Conservation (phyloP, 2,113 vertebrate genomes). For the Lasiurus borealis region DNA sequence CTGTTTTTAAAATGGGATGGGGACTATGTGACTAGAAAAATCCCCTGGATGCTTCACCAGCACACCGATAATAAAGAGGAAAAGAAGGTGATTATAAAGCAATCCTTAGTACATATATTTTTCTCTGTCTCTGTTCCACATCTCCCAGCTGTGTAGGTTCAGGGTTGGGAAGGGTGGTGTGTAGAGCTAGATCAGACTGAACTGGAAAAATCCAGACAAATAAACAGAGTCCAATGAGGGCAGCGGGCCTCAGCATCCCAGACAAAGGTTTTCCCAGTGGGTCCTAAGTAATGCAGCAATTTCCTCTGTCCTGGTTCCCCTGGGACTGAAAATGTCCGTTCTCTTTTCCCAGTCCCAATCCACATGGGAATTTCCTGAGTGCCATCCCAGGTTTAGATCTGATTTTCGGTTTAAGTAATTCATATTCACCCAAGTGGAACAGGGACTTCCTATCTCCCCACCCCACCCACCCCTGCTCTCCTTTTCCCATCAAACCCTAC, state of each 20-base stretch:
- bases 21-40: constrained; percentile 24
- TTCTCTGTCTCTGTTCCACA: neutral
- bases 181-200: neutral
- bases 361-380: neutral
- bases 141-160: neutral
- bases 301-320: neutral
- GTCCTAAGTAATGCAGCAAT: neutral
- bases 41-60: neutral
- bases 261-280: neutral
- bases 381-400: neutral
- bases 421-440: neutral
- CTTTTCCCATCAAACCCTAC: neutral
- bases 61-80: neutral
- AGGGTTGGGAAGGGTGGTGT: neutral
- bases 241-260: neutral
- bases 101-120: neutral
- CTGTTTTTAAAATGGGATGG: constrained; percentile 55
- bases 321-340: neutral
- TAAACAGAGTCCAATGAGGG: neutral
- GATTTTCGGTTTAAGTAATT: constrained; percentile 42
- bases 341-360: neutral
- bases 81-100: neutral
- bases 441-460: neutral
- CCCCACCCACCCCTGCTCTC: too few relatives aligned
- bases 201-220: neutral